Conservation (phyloP, 2,888 invertebrate genomes). For the Ochlodes sylvanus region DNA sequence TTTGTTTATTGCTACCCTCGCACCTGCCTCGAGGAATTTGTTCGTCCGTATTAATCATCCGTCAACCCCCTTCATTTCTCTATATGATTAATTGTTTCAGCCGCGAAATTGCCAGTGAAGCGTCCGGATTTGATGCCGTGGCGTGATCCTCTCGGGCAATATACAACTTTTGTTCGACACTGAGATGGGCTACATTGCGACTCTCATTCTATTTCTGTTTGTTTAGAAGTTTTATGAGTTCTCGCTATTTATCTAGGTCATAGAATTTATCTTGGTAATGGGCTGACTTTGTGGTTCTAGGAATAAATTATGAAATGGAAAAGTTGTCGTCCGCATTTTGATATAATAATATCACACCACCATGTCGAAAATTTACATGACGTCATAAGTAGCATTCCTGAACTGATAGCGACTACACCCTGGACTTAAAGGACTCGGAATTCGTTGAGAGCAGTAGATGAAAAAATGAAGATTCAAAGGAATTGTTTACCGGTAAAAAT, state of each 20-base stretch:
- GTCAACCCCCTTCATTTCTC: slow-evolving; percentile 52
- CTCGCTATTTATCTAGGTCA: too few relatives aligned
- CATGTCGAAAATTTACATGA: too few relatives aligned
- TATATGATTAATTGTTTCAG: slow-evolving; percentile 44
- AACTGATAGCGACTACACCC: too few relatives aligned
- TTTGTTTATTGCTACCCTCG: slow-evolving; percentile 58
- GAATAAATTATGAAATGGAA: too few relatives aligned
- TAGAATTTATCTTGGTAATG: too few relatives aligned
- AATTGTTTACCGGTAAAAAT: background rate
- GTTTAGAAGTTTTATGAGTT: background rate
- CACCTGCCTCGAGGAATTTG: slow-evolving; percentile 62
- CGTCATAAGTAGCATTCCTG: too few relatives aligned
- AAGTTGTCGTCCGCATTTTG: too few relatives aligned
- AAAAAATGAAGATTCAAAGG: too few relatives aligned
- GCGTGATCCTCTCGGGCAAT: background rate
- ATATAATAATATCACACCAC: too few relatives aligned
- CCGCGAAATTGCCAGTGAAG: slow-evolving; percentile 22
- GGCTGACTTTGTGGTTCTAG: too few relatives aligned
- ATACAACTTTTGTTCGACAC: slow-evolving; percentile 13
- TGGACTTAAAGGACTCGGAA: too few relatives aligned
- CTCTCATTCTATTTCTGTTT: background rate
- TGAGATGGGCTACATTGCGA: background rate
- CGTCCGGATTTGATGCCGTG: slow-evolving; percentile 7
- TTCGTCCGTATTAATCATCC: slow-evolving; percentile 65
- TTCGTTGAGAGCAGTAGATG: too few relatives aligned